Conservation (phyloP, 2,113 vertebrate genomes). For the Sylvietta virens region DNA sequence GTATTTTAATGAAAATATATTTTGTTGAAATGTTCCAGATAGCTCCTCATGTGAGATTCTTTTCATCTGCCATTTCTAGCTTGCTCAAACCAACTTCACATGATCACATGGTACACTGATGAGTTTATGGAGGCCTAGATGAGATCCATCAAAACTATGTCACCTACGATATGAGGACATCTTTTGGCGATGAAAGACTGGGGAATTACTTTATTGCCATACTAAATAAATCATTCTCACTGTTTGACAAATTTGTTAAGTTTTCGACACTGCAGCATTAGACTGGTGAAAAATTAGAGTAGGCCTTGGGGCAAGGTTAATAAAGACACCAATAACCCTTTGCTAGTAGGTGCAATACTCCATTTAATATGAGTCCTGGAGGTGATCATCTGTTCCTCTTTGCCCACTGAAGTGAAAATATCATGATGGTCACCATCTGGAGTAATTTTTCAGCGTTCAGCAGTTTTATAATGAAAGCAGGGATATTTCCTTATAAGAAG, state of each 20-base stretch:
- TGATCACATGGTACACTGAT: neutral
- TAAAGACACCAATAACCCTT: slow-evolving; percentile 24
- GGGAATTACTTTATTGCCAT: neutral
- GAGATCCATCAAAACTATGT: neutral
- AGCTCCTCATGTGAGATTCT: neutral
- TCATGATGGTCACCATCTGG: slow-evolving; percentile 47
- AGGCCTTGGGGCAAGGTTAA: slow-evolving; percentile 46
- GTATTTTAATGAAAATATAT: neutral
- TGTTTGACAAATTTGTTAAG: neutral
- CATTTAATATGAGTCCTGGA: slow-evolving; percentile 21
- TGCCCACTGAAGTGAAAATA: slow-evolving; percentile 35
- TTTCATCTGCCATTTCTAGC: neutral
- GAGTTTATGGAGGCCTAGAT: neutral
- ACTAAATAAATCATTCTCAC: neutral
- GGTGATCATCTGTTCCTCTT: slow-evolving; percentile 44
- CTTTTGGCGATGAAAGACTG: neutral
- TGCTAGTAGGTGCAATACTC: neutral
- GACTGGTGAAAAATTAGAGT: neutral
- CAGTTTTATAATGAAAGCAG: neutral
- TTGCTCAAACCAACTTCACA: neutral
- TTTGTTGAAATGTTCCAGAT: neutral
- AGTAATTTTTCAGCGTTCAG: slow-evolving; percentile 1
- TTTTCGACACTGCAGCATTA: neutral
- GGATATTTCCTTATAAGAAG: neutral
- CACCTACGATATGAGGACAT: neutral